phyloP scores from a whole-genome alignment of 92 coral and sea anemone species.

The Umimayanthus kanabou region DNA sequence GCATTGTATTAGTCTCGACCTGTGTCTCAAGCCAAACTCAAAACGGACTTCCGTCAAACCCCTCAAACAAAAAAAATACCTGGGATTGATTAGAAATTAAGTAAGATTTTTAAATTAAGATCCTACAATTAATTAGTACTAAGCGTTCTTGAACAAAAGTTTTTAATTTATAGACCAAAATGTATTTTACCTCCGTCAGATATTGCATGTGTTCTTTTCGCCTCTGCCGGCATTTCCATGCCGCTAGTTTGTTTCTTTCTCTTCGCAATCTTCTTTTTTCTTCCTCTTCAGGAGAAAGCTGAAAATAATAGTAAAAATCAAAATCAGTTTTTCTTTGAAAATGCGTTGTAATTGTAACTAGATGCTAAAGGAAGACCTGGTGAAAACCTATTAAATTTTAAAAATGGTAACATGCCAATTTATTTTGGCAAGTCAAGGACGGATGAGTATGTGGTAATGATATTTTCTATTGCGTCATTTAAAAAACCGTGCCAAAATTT shows the following conservation, averaged over 20 bases:
- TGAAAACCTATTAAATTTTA: too few relatives aligned
- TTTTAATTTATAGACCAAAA: background rate
- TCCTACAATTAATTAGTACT: background rate
- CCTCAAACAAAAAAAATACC: background rate
- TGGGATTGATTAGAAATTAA: background rate
- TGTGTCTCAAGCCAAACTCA: background rate
- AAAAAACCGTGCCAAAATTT: too few relatives aligned
- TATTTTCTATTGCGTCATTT: too few relatives aligned
- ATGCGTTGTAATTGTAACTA: background rate
- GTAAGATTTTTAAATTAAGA: conserved; percentile 7
- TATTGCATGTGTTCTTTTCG: conserved; percentile 90
- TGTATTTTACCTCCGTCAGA: conserved; percentile 74
- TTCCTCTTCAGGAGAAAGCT: conserved; percentile 90
- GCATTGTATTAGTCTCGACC: background rate
- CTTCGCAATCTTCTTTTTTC: conserved; percentile 87
- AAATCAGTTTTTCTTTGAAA: background rate
- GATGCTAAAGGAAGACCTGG: too few relatives aligned
- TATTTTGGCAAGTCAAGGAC: too few relatives aligned
- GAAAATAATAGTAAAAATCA: background rate
- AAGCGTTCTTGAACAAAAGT: background rate
- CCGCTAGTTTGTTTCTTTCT: conserved; percentile 95
- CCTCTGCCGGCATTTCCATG: conserved; percentile 93
- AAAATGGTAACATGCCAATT: too few relatives aligned
- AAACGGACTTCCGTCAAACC: background rate
- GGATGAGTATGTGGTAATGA: too few relatives aligned